Evolutionary conservation across 2,888 invertebrate species (phyloP), one percentile per base, ranked within the genome.

Genomic region (Amorpha juglandis): DNA sequence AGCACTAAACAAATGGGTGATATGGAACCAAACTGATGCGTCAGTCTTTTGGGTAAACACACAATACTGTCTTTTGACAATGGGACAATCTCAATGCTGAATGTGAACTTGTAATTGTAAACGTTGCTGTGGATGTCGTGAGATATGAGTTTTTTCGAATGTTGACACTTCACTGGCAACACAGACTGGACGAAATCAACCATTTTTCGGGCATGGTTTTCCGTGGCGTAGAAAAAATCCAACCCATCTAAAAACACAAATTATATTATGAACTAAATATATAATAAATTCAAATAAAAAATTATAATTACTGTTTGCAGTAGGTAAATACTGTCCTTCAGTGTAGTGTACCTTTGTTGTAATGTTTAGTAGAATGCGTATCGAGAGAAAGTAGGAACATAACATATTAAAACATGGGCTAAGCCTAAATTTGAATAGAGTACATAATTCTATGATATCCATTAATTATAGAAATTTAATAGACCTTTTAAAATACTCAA

Each of bases 41-140:
- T 97, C 73, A 98, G 84, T 82, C 97, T 97, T 82, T 96, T 96
- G 0, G 98, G 96, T 2, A 99, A 92, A 82, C 99, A 99, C 1
- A 99, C 96, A 62, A 98, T 93, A 83, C 97, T 97, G 84, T 98
- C 98, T 89, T 99, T 99, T 19, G 99, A 99, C 65, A 99, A 88
- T 0, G 99, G 99, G 0, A 98, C 98, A 78, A 99, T 97, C 88
- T 99, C 99, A 71, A 99, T 96, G 70, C 98, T 97, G 89, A 95
- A 98, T 7, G 98, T 97, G 83, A 97, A 97, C 89, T 99, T 99
- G 90, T 99, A 99, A 88, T 99, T 99, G 90, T 97, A 99, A 14
- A 96, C 95, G 83, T 99, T 99, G 86, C 98, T 99, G 89, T 98
- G 98, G 67, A 98, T 97, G 88, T 99, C 99, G 81, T 99, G 99